Evolutionary conservation across 1,140 invertebrate species (phyloP).

Genomic region (Hestina assimilis): DNA sequence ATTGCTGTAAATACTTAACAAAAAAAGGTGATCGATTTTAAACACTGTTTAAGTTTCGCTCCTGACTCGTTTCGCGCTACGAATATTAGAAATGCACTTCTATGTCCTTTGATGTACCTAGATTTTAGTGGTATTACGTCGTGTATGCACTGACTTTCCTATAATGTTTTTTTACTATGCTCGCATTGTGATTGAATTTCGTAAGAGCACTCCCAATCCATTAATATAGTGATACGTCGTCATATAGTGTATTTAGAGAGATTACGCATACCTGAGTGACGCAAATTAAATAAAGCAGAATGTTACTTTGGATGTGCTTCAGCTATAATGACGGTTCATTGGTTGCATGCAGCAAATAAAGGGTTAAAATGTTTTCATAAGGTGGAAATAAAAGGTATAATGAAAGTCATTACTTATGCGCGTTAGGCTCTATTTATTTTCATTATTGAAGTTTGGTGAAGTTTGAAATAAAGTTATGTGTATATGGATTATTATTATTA

Average conservation of each 20-base stretch:
- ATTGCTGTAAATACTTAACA: no score
- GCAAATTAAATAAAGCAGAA: not conserved
- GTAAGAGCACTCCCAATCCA: slow-evolving; percentile 23
- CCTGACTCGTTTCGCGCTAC: slow-evolving; percentile 19
- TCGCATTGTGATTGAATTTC: slow-evolving; percentile 28
- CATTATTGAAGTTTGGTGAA: no score
- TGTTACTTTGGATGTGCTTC: not conserved
- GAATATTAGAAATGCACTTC: slow-evolving; percentile 37
- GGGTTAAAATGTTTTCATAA: not conserved
- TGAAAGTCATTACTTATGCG: no score
- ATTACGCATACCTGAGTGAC: not conserved
- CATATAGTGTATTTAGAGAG: not conserved
- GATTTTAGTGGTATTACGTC: slow-evolving; percentile 38
- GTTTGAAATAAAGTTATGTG: no score
- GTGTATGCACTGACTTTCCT: slow-evolving; percentile 19
- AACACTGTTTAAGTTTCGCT: not conserved
- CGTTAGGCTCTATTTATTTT: no score
- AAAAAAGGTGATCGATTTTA: not conserved
- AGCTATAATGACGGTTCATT: not conserved
- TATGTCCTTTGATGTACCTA: slow-evolving; percentile 38
- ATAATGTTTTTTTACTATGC: slow-evolving; percentile 30
- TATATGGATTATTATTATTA: no score
- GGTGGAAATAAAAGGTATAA: not conserved
- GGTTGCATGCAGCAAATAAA: not conserved
- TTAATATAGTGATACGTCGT: slow-evolving; percentile 15